Percentiles rank a stretch among this genome's conserved stretches.
Conservation (phyloP, 2,797 vertebrate species). For the Anniella stebbinsi region DNA sequence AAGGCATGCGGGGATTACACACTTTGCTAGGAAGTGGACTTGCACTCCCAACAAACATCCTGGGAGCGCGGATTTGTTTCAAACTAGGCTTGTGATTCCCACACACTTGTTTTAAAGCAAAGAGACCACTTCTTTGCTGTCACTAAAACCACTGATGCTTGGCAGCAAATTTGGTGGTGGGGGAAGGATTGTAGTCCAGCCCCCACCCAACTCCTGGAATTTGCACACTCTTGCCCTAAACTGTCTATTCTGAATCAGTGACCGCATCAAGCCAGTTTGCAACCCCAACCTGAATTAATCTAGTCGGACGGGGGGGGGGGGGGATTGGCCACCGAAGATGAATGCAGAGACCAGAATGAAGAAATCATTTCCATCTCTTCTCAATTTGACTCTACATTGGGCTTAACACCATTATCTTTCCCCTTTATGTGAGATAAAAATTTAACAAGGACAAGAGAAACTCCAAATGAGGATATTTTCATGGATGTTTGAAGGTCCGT, state of each 20-base stretch:
- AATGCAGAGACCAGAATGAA: fast-evolving
- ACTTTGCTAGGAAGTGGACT: too few relatives aligned
- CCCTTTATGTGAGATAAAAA: constrained; percentile 73
- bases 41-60: too few relatives aligned
- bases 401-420: constrained; percentile 68
- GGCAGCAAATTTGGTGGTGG: too few relatives aligned
- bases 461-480: constrained; percentile 77
- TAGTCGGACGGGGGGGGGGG: background rate
- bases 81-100: too few relatives aligned
- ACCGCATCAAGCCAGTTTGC: background rate
- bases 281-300: background rate
- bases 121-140: too few relatives aligned
- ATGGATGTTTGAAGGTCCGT: constrained; percentile 76
- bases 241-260: background rate
- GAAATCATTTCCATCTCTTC: background rate
- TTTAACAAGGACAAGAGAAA: constrained; percentile 74
- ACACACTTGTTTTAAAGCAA: too few relatives aligned
- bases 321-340: background rate
- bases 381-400: background rate
- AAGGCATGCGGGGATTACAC: too few relatives aligned
- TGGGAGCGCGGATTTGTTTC: too few relatives aligned
- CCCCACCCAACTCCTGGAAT: too few relatives aligned
- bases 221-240: background rate
- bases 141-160: too few relatives aligned
- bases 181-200: too few relatives aligned